These are phyloP conservation scores for Cabera pusaria DNA, from an alignment of 2,888 invertebrate genomes.

Conservation along the genomic window DNA sequence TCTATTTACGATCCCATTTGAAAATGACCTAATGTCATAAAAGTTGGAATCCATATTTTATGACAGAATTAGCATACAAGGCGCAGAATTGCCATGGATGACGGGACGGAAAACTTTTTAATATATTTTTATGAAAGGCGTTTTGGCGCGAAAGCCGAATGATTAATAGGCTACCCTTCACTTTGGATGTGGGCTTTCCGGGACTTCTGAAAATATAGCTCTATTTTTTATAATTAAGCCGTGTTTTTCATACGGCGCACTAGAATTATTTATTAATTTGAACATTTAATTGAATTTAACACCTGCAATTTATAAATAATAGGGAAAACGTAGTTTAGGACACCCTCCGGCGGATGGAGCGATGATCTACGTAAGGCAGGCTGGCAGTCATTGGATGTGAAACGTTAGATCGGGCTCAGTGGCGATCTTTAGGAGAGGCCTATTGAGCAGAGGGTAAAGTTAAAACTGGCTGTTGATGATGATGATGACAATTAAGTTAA, in stretches of 20 bases:
- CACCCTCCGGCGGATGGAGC: no score
- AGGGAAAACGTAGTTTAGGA: no score
- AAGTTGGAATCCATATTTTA: conserved; percentile 59
- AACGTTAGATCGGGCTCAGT: no score
- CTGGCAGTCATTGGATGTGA: no score
- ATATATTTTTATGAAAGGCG: conserved; percentile 74
- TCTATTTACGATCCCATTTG: conserved; percentile 19
- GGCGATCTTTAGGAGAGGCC: no score
- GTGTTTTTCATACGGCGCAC: conserved; percentile 42
- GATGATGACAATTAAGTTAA: no score
- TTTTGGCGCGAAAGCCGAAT: conserved; percentile 67
- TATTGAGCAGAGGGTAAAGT: no score
- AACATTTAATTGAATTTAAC: no score
- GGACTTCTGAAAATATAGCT: conserved; percentile 43
- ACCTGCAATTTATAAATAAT: no score
- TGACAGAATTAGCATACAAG: conserved; percentile 72
- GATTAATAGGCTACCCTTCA: conserved; percentile 74
- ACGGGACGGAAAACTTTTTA: conserved; percentile 66
- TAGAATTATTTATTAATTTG: no score
- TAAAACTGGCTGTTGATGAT: no score
- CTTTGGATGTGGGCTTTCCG: conserved; percentile 54
- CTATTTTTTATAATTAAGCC: conserved; percentile 57
- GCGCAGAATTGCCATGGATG: conserved; percentile 58
- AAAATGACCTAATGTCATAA: conserved; percentile 49
- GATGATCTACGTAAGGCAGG: no score